Base-by-base conservation (phyloP, 2,888 invertebrate genomes). In the Torymus texanus region DNA sequence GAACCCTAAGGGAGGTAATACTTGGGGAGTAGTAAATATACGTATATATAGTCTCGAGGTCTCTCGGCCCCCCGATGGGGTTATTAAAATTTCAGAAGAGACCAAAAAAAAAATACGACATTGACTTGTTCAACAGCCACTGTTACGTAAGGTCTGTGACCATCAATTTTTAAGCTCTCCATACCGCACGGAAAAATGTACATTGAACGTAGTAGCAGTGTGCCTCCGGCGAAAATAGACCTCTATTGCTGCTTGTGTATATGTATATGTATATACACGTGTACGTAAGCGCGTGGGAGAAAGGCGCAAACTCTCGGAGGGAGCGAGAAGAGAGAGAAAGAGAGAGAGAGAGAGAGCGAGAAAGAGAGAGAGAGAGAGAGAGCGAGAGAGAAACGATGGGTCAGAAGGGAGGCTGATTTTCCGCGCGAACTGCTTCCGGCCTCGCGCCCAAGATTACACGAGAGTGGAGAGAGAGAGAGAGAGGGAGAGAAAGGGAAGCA, bases 321-420 rank as follows among this genome's bases (percentile, higher is more conserved):
- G 13, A 51, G 16, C 14, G 61, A 50, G 51, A 21, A 51, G 55
- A 5, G 4, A 24, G 68, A 68, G 24, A n/a, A 56, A 59, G 24
- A 59, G 16, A 51, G 16, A n/a, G 61, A 21, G 21, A 24, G 53
- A 24, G 56, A 2, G 13, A 29, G 68, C n/a, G 61, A 50, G 51
- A 53, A 21, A 51, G 55, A 5, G 4, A 24, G 68, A 68, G 24
- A n/a, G 68, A 59, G 24, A 59, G 16, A 51, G 16, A n/a, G 61
- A 21, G 21, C n/a, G 53, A 24, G 56, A 2, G 13, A 29, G 68
- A 68, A 14, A 24, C 41, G 41, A 41, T 41, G 41, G 41, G 41
- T 41, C 41, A 56, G 18, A 51, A 13, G 76, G 55, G 55, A 56
- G 55, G 10, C 63, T 79, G 74, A 79, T 79, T 63, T 79, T 74